These are phyloP conservation scores for Elanoides forficatus DNA, from an alignment of 2,113 vertebrate species.

Conservation along the genomic window DNA sequence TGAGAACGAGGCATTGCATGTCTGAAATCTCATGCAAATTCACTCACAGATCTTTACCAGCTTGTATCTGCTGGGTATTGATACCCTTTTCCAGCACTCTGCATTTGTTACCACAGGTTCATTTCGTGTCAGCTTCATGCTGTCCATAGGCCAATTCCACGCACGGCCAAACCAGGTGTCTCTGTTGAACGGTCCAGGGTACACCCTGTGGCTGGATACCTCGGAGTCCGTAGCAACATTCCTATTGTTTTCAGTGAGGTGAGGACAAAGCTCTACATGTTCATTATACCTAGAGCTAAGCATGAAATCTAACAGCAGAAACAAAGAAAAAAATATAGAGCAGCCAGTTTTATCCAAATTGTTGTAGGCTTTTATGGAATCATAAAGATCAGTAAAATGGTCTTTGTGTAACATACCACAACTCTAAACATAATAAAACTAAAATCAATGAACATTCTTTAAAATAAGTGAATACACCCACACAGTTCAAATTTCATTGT, in stretches of 20 bases:
- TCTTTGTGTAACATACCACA: constrained; percentile 39
- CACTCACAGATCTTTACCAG: background rate
- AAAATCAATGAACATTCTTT: constrained; percentile 49
- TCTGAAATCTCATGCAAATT: background rate
- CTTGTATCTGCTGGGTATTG: background rate
- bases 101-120: background rate
- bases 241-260: background rate
- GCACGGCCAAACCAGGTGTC: background rate
- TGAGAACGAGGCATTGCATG: background rate
- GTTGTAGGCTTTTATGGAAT: constrained; percentile 25
- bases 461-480: constrained; percentile 55
- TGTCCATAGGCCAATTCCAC: background rate
- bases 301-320: constrained; percentile 5
- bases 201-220: background rate
- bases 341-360: constrained; percentile 1
- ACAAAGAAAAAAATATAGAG: background rate
- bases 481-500: constrained; percentile 53
- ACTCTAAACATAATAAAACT: constrained; percentile 42
- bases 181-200: background rate
- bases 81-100: background rate
- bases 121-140: background rate
- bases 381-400: constrained; percentile 34
- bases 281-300: background rate
- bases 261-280: background rate
- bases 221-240: background rate